phyloP scores from a whole-genome alignment of 2,797 vertebrate species.

The Brachymystax lenok region DNA sequence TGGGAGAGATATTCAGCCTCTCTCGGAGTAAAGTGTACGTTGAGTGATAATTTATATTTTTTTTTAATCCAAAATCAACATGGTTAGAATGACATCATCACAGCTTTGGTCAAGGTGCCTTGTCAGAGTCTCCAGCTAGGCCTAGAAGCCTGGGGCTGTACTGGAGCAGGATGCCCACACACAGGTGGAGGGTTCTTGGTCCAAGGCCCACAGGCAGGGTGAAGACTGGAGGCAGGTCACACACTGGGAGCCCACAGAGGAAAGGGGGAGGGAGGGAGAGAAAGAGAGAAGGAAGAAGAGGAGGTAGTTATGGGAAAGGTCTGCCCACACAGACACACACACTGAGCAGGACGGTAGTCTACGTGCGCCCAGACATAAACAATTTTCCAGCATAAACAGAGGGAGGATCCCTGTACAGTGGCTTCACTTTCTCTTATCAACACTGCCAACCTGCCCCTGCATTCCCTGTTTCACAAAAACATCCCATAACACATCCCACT shows the following conservation, averaged over 20 bases:
- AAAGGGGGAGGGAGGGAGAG: not conserved
- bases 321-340: slow-evolving; percentile 2
- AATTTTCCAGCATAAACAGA: not conserved
- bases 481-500: not conserved
- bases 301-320: slow-evolving; percentile 1
- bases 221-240: not conserved
- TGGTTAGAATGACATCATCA: not conserved
- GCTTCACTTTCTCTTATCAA: not conserved
- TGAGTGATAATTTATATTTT: too few species aligned
- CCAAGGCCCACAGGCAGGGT: not conserved
- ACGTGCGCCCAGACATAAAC: not conserved
- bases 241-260: not conserved
- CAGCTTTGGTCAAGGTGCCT: not conserved
- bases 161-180: not conserved
- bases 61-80: not conserved
- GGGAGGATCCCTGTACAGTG: not conserved
- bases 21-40: not conserved
- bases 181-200: not conserved
- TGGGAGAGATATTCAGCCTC: not conserved
- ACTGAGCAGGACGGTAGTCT: not conserved
- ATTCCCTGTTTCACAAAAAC: not conserved
- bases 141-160: not conserved
- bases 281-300: slow-evolving; percentile 3
- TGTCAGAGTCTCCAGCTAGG: slow-evolving; percentile 1
- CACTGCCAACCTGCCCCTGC: not conserved